Evolutionary conservation across 1,140 invertebrate species (phyloP), one percentile per base, ranked within the genome.

Genomic region (Pygmarrhopalites habei): DNA sequence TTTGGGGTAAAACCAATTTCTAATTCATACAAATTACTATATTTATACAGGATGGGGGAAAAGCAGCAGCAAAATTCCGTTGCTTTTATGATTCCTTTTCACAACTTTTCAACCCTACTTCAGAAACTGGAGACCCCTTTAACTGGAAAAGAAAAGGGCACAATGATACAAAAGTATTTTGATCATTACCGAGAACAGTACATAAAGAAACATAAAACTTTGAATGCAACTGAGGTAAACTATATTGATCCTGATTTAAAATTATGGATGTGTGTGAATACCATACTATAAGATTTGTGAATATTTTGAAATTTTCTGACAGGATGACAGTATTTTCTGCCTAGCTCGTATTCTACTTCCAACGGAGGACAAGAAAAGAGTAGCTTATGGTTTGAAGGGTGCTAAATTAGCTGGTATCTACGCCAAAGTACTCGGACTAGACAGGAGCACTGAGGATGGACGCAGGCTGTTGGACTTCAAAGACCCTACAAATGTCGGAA

Each of bases 321-420:
- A 68, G 66, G 60, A 59, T 35, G 73, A 74, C 46, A 85, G 82
- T 55, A 81, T 90, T 55, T 90, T 82, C 77, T 80, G 85, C 25
- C 77, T 86, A 7, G 73, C 92, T 63, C 78, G 90, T 66, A 76
- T 91, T 17, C 73, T 92, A 10, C 69, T 92, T 4, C 87, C 89
- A 7, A 74, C 80, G 43, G 74, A 82, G 14, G 90, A 89, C 68
- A 78, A 81, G 61, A 77, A 82, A 49, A 77, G 86, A 62, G 78
- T 80, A 10, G 75, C 82, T 1, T 86, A 86, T 73, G 82, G 85
- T 5, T 74, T 89, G 25, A 85, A 86, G 74, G 81, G 84, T 74
- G 76, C 79, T 55, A 80, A 80, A 43, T 77, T 92, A 39, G 83
- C 82, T 21, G 80, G 79, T 65, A 75, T 87, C 14, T 83, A 88